Conservation (phyloP, 2,797 vertebrate species). For the Myiotriccus ornatus region DNA sequence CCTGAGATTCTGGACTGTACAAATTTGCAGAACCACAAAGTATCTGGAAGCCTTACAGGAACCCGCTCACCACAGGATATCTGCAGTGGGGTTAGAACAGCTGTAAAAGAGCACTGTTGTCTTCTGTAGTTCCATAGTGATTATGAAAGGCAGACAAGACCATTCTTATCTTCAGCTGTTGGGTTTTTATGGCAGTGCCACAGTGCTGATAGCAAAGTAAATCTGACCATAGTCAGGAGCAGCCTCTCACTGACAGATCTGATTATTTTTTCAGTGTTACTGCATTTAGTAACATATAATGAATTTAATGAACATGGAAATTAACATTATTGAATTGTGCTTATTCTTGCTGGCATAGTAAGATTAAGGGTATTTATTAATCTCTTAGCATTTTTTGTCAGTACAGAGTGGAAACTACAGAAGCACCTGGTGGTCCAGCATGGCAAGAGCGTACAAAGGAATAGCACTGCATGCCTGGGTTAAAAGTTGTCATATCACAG, state of each 20-base stretch:
- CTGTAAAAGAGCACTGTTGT: not conserved
- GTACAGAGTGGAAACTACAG: not conserved
- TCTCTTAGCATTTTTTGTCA: not conserved
- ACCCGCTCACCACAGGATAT: not conserved
- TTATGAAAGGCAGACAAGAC: not conserved
- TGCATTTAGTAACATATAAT: not conserved
- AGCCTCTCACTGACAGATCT: not conserved
- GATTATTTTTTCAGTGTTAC: not conserved
- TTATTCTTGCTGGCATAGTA: not conserved
- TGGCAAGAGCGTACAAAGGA: not conserved
- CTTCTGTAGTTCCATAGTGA: not conserved
- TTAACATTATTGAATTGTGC: not conserved
- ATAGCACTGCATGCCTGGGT: accelerated
- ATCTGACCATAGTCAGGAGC: not conserved
- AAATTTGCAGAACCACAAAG: not conserved
- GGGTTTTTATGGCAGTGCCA: not conserved
- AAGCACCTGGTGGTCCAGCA: not conserved
- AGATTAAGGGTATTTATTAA: not conserved
- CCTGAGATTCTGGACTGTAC: not conserved
- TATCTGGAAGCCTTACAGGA: not conserved
- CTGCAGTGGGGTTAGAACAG: not conserved
- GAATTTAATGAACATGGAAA: not conserved
- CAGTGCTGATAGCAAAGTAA: not conserved
- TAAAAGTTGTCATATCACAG: not conserved
- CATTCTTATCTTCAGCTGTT: not conserved